These are phyloP conservation scores for Pseudolaguvia tuberculata DNA, from an alignment of 2,113 vertebrate species.

Conservation along the genomic window DNA sequence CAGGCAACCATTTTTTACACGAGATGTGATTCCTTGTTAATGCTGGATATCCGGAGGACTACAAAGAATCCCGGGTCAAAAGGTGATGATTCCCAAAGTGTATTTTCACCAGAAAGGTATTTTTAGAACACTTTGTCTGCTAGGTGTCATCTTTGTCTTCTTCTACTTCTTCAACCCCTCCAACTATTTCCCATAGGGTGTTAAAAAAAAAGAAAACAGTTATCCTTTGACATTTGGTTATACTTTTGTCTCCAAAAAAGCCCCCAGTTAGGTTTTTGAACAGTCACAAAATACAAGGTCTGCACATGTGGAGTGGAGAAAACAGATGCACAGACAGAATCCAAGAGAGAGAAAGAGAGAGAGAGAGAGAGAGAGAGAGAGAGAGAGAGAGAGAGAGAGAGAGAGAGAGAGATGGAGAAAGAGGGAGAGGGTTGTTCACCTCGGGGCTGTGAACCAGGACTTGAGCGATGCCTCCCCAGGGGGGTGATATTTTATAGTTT, in stretches of 20 bases:
- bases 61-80: conserved; percentile 12
- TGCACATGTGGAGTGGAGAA: conserved; percentile 24
- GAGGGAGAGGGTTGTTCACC: conserved; percentile 55
- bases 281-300: conserved; percentile 47
- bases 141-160: conserved; percentile 1
- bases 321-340: conserved; percentile 34
- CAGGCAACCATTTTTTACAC: background rate
- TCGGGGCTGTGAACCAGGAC: conserved; percentile 64
- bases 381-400: conserved; percentile 29
- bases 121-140: conserved; percentile 15
- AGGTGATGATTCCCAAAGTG: conserved; percentile 20
- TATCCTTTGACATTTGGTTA: conserved; percentile 43
- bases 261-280: conserved; percentile 35
- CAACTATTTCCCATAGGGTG: conserved; percentile 19
- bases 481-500: conserved; percentile 82
- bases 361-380: conserved; percentile 31
- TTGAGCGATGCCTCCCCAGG: conserved; percentile 73
- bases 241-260: conserved; percentile 36
- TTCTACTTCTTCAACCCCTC: background rate
- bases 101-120: conserved; percentile 30
- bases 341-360: conserved; percentile 4
- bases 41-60: background rate
- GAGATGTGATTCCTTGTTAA: background rate
- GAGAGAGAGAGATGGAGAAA: background rate
- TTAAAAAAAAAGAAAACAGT: conserved; percentile 28